Conservation (phyloP, 2,113 vertebrate species). For the Stictonetta naevosa region DNA sequence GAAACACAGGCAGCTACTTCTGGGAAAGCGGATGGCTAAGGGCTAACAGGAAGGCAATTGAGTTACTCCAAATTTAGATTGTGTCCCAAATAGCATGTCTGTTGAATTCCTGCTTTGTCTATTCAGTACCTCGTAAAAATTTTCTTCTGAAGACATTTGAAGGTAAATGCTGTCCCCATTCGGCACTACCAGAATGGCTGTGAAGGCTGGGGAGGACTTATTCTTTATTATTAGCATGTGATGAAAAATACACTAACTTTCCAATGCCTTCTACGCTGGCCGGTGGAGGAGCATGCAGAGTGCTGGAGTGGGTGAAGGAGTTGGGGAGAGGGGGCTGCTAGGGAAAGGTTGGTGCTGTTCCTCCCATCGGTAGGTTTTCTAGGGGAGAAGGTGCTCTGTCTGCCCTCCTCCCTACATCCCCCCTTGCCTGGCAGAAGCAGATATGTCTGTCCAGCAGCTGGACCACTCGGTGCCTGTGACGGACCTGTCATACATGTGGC, state of each 20-base stretch:
- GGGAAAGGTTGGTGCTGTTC: background rate
- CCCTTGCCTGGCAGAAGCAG: background rate
- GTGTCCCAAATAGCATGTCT: background rate
- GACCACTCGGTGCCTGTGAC: fast-evolving
- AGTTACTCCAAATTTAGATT: slow-evolving; percentile 18
- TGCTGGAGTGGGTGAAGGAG: background rate
- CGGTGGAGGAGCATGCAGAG: fast-evolving
- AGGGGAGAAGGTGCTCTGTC: background rate
- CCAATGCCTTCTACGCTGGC: background rate
- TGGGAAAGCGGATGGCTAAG: background rate
- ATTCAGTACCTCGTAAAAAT: background rate
- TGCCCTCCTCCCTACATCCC: background rate
- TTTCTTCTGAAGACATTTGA: background rate
- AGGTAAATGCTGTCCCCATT: background rate
- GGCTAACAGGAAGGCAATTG: slow-evolving; percentile 28
- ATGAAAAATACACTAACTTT: background rate
- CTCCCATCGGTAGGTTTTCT: background rate
- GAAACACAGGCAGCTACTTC: slow-evolving; percentile 23
- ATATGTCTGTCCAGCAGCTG: background rate
- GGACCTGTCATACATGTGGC: fast-evolving
- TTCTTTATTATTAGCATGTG: background rate
- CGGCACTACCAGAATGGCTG: background rate
- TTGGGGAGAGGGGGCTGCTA: background rate
- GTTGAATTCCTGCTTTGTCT: background rate
- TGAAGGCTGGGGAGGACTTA: background rate